Evolutionary conservation across 1,140 invertebrate genomes (phyloP).

Genomic region (Leptopilina boulardi): DNA sequence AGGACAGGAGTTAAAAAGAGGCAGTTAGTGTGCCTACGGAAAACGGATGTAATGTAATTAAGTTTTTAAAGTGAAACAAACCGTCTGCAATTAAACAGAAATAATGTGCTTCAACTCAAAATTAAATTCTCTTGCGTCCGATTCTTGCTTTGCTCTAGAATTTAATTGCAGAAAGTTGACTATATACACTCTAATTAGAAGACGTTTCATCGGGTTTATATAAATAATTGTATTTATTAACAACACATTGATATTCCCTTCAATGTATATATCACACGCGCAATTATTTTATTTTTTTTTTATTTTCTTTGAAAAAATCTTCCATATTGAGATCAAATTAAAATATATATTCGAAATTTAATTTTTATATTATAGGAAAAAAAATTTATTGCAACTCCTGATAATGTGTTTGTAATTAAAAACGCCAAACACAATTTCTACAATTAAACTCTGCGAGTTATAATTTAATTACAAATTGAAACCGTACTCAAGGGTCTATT

Average conservation of each 20-base stretch:
- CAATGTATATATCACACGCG: neutral
- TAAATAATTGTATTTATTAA: slow-evolving; percentile 3
- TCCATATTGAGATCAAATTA: too few relatives aligned
- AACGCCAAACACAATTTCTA: too few relatives aligned
- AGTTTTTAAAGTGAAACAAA: slow-evolving; percentile 25
- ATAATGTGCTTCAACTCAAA: slow-evolving; percentile 8
- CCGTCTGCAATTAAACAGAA: slow-evolving; percentile 23
- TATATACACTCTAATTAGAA: slow-evolving; percentile 23
- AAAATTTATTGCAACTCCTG: too few relatives aligned
- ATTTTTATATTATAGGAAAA: too few relatives aligned
- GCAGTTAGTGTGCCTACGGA: neutral
- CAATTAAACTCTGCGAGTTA: too few relatives aligned
- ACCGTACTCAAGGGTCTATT: too few relatives aligned
- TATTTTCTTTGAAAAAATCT: neutral
- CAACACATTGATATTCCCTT: neutral
- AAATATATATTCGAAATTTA: too few relatives aligned
- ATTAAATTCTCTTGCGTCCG: slow-evolving; percentile 22
- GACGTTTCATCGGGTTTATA: slow-evolving; percentile 10
- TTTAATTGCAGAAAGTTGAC: slow-evolving; percentile 25
- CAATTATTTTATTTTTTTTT: neutral
- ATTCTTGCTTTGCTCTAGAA: neutral
- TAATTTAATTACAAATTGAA: neutral
- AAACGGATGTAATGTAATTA: slow-evolving; percentile 22
- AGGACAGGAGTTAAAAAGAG: neutral
- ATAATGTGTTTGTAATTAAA: too few relatives aligned